These are phyloP conservation scores for Rhyzopertha dominica DNA, from an alignment of 1,140 invertebrate genomes.

Conservation along the genomic window DNA sequence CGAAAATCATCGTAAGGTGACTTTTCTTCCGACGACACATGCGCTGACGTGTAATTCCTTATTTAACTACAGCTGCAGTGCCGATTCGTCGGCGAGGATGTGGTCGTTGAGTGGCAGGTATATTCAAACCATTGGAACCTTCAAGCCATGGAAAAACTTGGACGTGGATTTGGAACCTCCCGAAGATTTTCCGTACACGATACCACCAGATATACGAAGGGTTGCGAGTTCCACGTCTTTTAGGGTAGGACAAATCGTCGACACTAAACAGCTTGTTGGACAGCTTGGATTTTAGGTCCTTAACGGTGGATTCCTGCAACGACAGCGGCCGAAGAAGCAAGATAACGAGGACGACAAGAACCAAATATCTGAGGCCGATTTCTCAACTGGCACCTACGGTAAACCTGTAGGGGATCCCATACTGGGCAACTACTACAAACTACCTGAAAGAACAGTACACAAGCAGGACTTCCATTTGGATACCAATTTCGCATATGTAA, in stretches of 20 bases:
- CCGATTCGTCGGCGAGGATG: conserved; percentile 63
- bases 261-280: no score
- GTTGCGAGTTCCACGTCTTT: conserved; percentile 62
- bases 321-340: conserved; percentile 36
- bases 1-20: conserved; percentile 58
- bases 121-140: conserved; percentile 62
- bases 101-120: conserved; percentile 66
- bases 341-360: conserved; percentile 31
- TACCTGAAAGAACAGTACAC: conserved; percentile 31
- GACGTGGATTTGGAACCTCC: conserved; percentile 35
- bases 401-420: conserved; percentile 35
- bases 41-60: background rate
- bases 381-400: conserved; percentile 33
- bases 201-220: conserved; percentile 61
- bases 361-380: conserved; percentile 29
- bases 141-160: conserved; percentile 52
- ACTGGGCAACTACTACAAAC: conserved; percentile 39
- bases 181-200: conserved; percentile 41
- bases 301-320: conserved; percentile 31
- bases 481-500: conserved; percentile 40
- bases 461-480: conserved; percentile 38
- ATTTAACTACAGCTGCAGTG: conserved; percentile 54
- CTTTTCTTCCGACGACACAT: no score
- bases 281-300: no score
- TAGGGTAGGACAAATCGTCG: conserved; percentile 46